Percentiles rank a stretch among this genome's conserved stretches.
Evolutionary conservation across 2,113 vertebrate species (phyloP).

Genomic region (Calidris pygmaea): DNA sequence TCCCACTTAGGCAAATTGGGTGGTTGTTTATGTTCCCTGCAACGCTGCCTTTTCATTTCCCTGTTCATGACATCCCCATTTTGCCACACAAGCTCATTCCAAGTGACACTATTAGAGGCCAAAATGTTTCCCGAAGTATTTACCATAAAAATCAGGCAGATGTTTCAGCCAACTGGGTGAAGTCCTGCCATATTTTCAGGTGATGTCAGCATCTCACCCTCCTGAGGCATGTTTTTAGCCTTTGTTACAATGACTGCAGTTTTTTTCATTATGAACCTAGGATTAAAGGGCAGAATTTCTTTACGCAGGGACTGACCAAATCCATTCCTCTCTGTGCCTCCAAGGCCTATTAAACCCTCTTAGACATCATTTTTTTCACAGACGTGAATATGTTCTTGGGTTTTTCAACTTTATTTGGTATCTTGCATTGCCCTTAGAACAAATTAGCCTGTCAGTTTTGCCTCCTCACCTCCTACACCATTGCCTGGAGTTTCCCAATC

Average conservation of each 20-base stretch:
- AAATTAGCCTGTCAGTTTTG: not conserved
- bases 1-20: not conserved
- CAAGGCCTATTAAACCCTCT: not conserved
- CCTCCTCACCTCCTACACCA: not conserved
- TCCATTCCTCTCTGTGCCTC: not conserved
- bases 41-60: not conserved
- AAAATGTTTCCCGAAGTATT: not conserved
- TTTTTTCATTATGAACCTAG: not conserved
- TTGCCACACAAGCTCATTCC: not conserved
- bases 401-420: not conserved
- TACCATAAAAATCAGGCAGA: not conserved
- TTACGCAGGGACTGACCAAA: not conserved
- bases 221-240: not conserved
- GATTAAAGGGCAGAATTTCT: not conserved
- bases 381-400: no score
- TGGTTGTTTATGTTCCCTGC: not conserved
- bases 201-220: not conserved
- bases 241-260: not conserved
- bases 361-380: not conserved
- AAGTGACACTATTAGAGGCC: not conserved
- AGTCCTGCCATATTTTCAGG: not conserved
- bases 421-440: not conserved
- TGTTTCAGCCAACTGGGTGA: not conserved
- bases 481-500: not conserved
- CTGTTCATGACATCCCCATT: not conserved